phyloP scores from a whole-genome alignment of 2,797 vertebrate genomes.

The Anableps anableps region DNA sequence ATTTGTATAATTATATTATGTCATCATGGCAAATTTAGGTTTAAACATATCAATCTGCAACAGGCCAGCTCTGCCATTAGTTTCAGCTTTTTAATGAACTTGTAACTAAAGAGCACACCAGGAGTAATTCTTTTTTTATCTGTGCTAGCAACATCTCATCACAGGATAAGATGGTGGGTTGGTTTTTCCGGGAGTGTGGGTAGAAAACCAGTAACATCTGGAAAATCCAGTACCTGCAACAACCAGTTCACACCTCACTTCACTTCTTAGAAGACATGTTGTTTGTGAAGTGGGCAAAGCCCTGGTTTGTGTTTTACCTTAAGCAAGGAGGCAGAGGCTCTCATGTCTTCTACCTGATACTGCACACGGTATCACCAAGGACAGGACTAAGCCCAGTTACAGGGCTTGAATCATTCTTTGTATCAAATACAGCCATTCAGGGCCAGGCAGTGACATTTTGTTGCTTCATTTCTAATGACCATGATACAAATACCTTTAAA shows the following conservation, averaged over 20 bases:
- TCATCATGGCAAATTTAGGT: not conserved
- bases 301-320: not conserved
- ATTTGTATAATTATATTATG: not conserved
- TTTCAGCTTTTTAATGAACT: conserved; percentile 8
- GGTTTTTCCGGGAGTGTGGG: not conserved
- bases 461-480: not conserved
- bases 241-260: not conserved
- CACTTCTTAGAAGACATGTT: not conserved
- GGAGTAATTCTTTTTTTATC: not conserved
- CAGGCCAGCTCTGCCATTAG: not conserved
- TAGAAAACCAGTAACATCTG: conserved; percentile 19
- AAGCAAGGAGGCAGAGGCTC: not conserved
- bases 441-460: not conserved
- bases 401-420: not conserved
- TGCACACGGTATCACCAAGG: not conserved
- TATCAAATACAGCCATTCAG: conserved; percentile 9
- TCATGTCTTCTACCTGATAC: conserved; percentile 15
- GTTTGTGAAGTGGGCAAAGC: not conserved
- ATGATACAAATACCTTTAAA: not conserved
- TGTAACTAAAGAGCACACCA: not conserved
- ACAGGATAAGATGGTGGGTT: not conserved
- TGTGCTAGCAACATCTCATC: not conserved
- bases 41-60: not conserved
- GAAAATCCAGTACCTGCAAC: conserved; percentile 12
- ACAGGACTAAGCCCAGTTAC: conserved; percentile 23